Evolutionary conservation across 1,140 invertebrate genomes (phyloP), one percentile per base, ranked within the genome.

Genomic region (Saxidomus purpurata): DNA sequence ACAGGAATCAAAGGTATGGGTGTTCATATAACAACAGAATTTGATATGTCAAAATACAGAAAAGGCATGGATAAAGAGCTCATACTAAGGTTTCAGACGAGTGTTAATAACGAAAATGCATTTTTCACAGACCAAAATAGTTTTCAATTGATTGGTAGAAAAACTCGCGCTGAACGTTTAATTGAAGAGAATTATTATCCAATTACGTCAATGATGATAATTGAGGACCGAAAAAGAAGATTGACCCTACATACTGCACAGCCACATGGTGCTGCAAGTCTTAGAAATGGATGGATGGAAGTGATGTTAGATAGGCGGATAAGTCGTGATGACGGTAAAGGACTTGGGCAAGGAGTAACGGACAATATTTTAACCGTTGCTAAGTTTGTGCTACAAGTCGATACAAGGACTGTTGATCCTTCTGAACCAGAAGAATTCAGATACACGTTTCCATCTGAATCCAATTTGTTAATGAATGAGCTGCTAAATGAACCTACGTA

Each of bases 41-140:
- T 89, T 82, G 87, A 81, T 22, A 76, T 89, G 69, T n/a, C 36
- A n/a, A 59, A 34, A 28, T 28, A 38, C 1, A 52, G 17, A 28
- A 61, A 31, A 22, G 15, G 11, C 34, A 77, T 22, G n/a, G 47
- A 89, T 22, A 74, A 76, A 63, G 87, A 89, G 52, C 95, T 99
- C 15, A 97, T 97, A 11, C 99, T 99, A 98, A 96, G 98, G 71
- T 95, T 99, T 3, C 97, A 98, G 63, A 98, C 98, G 0, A 97
- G 98, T 91, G 87, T 96, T 97, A 89, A 98, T 15, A 95, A 93
- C 85, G 91, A 90, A 11, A 93, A 94, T 31, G 90, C 90, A n/a
- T 98, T 99, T 94, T 99, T 98, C 92, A 98, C 98, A 0, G 99
- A 99, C 95, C 97, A 98, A 85, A 99, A 99, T 94, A 98, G 98